A percentile compares a stretch with the other conserved stretches of the same genome.
Evolutionary conservation across 2,113 vertebrate species (phyloP).

Genomic region (Pogona vitticeps): DNA sequence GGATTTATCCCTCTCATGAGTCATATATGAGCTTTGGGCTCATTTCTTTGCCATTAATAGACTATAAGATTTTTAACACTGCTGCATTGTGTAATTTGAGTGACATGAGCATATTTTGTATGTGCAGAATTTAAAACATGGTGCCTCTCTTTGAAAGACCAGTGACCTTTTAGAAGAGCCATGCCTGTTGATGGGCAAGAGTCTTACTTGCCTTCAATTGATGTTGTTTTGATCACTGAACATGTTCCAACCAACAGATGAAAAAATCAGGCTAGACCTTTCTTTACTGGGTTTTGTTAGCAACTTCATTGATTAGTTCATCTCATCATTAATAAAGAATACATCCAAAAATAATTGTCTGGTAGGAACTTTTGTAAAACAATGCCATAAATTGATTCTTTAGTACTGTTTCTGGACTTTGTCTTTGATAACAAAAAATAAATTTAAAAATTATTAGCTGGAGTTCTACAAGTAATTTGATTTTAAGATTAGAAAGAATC

Average conservation of each 20-base stretch:
- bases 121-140: slow-evolving; percentile 81
- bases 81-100: slow-evolving; percentile 84
- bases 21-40: slow-evolving; percentile 63
- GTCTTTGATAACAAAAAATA: slow-evolving; percentile 91
- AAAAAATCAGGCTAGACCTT: slow-evolving; percentile 69
- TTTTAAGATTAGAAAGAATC: slow-evolving; percentile 32
- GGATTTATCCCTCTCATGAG: slow-evolving; percentile 70
- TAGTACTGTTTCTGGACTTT: slow-evolving; percentile 87
- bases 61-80: slow-evolving; percentile 80
- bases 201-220: slow-evolving; percentile 62
- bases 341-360: slow-evolving; percentile 76
- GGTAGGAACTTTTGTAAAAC: slow-evolving; percentile 80
- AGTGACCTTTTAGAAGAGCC: slow-evolving; percentile 77
- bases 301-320: slow-evolving; percentile 73
- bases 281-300: slow-evolving; percentile 73
- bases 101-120: slow-evolving; percentile 80
- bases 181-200: slow-evolving; percentile 67
- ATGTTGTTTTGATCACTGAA: slow-evolving; percentile 69
- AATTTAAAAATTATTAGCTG: slow-evolving; percentile 61
- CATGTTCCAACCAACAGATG: slow-evolving; percentile 69
- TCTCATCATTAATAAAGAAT: slow-evolving; percentile 78
- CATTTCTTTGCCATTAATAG: slow-evolving; percentile 72
- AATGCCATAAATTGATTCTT: slow-evolving; percentile 80
- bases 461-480: slow-evolving; percentile 60
- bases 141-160: slow-evolving; percentile 84